A percentile compares a stretch with the other conserved stretches of the same genome.
Conservation (phyloP, 2,888 invertebrate species). For the Heliconius ethilla region DNA sequence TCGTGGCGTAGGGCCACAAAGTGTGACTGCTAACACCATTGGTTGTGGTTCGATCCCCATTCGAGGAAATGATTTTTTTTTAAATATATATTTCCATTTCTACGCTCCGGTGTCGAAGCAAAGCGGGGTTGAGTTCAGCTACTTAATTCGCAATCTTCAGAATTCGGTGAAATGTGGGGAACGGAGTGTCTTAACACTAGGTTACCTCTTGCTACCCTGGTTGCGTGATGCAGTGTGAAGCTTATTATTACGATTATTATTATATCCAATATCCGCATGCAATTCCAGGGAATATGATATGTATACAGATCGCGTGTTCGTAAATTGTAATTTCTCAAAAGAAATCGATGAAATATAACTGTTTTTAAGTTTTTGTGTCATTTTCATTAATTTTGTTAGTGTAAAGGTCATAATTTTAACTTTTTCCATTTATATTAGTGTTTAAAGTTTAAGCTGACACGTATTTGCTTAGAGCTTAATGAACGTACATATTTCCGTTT, state of each 20-base stretch:
- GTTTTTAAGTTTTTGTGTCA: constrained; percentile 13
- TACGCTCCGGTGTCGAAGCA: too few relatives aligned
- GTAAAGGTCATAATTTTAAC: constrained; percentile 16
- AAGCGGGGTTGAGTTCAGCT: too few relatives aligned
- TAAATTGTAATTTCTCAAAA: constrained; percentile 24
- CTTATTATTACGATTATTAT: not conserved
- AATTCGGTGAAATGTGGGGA: too few relatives aligned
- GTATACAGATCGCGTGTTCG: constrained; percentile 18
- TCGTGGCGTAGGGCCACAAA: too few relatives aligned
- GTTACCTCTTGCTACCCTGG: too few relatives aligned
- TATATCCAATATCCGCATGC: not conserved
- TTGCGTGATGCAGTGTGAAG: too few relatives aligned
- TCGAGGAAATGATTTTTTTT: too few relatives aligned
- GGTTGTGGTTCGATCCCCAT: too few relatives aligned
- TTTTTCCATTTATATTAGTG: constrained; percentile 36
- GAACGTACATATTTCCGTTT: not conserved
- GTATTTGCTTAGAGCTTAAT: not conserved
- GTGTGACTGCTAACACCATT: too few relatives aligned
- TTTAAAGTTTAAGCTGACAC: constrained; percentile 8
- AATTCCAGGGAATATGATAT: constrained; percentile 11
- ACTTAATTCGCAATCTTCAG: too few relatives aligned
- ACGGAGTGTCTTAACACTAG: too few relatives aligned
- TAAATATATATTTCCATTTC: too few relatives aligned
- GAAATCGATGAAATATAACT: constrained; percentile 27
- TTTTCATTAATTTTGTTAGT: constrained; percentile 9